A percentile compares a stretch with the other conserved stretches of the same genome.
phyloP scores from a whole-genome alignment of 2,113 vertebrate species.

The Engraulis encrasicolus region DNA sequence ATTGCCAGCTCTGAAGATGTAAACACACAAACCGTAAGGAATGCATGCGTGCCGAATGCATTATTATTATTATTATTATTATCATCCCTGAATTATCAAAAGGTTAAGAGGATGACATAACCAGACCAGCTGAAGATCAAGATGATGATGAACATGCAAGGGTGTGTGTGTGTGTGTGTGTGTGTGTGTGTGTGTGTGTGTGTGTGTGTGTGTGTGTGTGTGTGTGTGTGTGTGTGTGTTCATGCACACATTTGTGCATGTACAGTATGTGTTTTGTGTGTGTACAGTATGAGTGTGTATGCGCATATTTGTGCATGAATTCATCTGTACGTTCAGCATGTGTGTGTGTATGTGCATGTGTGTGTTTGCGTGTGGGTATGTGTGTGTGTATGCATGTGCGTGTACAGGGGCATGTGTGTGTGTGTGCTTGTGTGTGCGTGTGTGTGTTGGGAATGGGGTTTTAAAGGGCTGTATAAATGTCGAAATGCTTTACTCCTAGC shows the following conservation, averaged over 20 bases:
- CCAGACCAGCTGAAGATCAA: too few species aligned
- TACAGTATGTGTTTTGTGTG: too few species aligned
- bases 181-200: neutral
- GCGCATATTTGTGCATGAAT: too few species aligned
- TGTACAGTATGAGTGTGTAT: too few species aligned
- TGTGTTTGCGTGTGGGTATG: neutral
- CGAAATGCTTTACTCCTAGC: neutral
- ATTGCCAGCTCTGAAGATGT: too few species aligned
- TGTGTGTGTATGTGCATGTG: neutral
- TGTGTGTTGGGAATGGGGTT: neutral
- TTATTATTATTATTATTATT: too few species aligned
- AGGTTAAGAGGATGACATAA: too few species aligned
- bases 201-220: neutral
- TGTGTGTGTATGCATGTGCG: neutral
- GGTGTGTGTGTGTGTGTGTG: neutral
- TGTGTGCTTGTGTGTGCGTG: neutral
- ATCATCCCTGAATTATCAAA: too few species aligned
- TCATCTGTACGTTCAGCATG: too few species aligned
- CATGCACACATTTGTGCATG: too few species aligned
- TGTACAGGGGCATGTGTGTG: neutral
- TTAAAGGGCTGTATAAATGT: neutral
- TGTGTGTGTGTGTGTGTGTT: neutral
- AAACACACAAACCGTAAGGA: too few species aligned
- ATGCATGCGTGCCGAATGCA: too few species aligned
- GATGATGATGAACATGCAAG: neutral